Evolutionary conservation across 2,797 vertebrate species (phyloP).

Genomic region (Rallus crepitans): DNA sequence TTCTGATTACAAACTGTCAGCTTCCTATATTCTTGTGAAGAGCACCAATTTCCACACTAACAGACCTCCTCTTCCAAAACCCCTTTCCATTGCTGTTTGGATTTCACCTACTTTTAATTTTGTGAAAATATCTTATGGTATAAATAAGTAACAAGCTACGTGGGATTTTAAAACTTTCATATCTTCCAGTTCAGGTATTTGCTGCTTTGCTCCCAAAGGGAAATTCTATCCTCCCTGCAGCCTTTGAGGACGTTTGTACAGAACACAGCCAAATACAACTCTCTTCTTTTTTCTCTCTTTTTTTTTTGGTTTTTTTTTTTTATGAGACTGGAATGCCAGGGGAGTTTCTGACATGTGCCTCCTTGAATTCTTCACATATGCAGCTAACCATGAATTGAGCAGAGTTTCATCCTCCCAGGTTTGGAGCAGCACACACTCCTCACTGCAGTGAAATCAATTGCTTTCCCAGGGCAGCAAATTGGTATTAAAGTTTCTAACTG

Average conservation of each 20-base stretch:
- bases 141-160: not conserved
- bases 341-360: not conserved
- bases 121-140: not conserved
- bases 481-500: not conserved
- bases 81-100: not conserved
- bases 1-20: not conserved
- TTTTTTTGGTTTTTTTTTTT: not conserved
- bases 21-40: not conserved
- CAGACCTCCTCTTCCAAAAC: not conserved
- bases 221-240: not conserved
- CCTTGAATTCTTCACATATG: not conserved
- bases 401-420: not conserved
- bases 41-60: not conserved
- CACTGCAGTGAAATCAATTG: not conserved
- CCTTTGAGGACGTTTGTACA: not conserved
- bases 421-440: not conserved
- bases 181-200: not conserved
- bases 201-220: not conserved
- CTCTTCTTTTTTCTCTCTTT: accelerated
- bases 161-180: not conserved
- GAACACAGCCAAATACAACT: not conserved
- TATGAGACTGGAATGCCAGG: not conserved
- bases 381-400: not conserved
- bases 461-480: not conserved
- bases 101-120: not conserved